Percentiles rank a stretch among this genome's conserved stretches.
phyloP scores from a whole-genome alignment of 2,888 invertebrate species.

The Euzetes globulus region DNA sequence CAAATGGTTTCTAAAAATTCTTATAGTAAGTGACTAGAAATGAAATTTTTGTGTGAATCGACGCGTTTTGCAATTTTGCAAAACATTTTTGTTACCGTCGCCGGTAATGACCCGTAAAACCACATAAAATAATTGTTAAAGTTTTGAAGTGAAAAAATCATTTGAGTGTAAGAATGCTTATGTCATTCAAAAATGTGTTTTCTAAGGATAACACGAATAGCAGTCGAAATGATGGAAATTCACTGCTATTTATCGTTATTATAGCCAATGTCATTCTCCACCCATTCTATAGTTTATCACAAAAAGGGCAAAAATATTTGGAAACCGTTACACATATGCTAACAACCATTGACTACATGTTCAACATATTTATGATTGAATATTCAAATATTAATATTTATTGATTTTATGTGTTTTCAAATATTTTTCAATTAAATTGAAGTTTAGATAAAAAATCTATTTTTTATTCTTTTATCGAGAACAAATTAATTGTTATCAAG shows the following conservation, averaged over 20 bases:
- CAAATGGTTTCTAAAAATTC: background rate
- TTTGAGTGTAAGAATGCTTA: conserved; percentile 17
- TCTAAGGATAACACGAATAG: conserved; percentile 8
- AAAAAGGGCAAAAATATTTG: too few relatives aligned
- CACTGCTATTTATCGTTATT: conserved; percentile 5
- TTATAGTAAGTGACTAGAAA: too few relatives aligned
- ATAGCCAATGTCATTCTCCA: background rate
- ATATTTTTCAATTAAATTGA: background rate
- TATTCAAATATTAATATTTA: too few relatives aligned
- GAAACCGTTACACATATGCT: too few relatives aligned
- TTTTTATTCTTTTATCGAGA: too few relatives aligned
- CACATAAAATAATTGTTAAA: conserved; percentile 26
- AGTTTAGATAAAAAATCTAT: background rate
- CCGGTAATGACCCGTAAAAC: conserved; percentile 12
- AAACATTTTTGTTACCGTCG: background rate
- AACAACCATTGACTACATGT: too few relatives aligned
- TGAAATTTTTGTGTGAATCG: too few relatives aligned
- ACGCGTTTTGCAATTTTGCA: background rate
- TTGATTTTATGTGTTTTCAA: background rate
- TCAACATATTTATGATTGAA: too few relatives aligned
- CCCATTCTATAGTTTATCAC: background rate
- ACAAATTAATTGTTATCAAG: too few relatives aligned
- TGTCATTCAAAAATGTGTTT: conserved; percentile 26
- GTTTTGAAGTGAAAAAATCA: conserved; percentile 9
- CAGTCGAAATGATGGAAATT: conserved; percentile 5